A percentile compares a stretch with the other conserved stretches of the same genome.
Conservation (phyloP, 30 jellyfish, hydroid and myxozoan genomes). For the Turritopsis dohrnii region DNA sequence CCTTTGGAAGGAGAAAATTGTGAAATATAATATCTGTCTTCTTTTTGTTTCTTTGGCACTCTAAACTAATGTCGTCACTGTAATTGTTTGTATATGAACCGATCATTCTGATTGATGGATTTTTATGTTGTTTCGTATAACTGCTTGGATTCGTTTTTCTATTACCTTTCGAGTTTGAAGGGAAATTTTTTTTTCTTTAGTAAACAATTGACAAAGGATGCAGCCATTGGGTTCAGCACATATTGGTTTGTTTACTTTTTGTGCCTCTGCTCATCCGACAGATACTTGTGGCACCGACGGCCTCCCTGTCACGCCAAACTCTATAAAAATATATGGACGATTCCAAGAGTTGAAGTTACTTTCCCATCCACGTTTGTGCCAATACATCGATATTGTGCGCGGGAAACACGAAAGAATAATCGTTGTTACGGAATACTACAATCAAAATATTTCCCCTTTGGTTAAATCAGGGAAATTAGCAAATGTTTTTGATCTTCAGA, state of each 20-base stretch:
- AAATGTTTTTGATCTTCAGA: slow-evolving; percentile 38
- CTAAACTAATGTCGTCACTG: no score
- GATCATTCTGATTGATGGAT: no score
- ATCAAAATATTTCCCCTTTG: slow-evolving; percentile 22
- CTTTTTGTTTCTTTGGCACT: no score
- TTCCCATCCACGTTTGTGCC: slow-evolving; percentile 68
- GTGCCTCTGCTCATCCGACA: slow-evolving; percentile 93
- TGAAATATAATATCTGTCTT: no score
- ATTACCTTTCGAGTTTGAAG: no score
- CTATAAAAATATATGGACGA: slow-evolving; percentile 75
- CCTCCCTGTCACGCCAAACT: slow-evolving; percentile 92
- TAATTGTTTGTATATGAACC: no score
- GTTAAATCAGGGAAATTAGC: neutral
- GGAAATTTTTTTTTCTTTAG: slow-evolving; percentile 11
- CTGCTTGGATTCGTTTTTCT: no score
- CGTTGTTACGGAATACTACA: slow-evolving; percentile 67
- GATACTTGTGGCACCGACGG: slow-evolving; percentile 98
- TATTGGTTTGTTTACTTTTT: slow-evolving; percentile 71
- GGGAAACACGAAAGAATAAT: slow-evolving; percentile 87
- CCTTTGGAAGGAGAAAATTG: no score
- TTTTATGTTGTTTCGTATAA: no score
- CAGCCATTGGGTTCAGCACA: slow-evolving; percentile 46
- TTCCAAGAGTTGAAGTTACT: slow-evolving; percentile 65
- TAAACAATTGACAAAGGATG: slow-evolving; percentile 16
- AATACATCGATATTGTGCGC: slow-evolving; percentile 74